Percentiles rank a stretch among this genome's conserved stretches.
phyloP scores from a whole-genome alignment of 2,113 vertebrate species.

The Mesocricetus auratus region DNA sequence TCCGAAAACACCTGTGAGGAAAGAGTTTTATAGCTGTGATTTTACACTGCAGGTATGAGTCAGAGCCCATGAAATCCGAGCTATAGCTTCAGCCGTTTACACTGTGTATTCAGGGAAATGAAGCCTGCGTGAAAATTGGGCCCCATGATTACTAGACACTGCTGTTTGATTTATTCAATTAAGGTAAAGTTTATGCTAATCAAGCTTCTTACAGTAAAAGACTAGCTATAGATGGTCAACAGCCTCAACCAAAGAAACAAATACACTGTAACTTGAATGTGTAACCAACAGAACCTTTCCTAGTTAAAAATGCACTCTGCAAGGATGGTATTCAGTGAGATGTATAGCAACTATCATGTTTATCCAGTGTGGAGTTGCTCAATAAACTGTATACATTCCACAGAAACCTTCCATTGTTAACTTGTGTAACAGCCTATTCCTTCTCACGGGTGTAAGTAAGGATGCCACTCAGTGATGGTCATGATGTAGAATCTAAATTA shows the following conservation, averaged over 20 bases:
- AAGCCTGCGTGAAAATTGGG: background rate
- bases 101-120: background rate
- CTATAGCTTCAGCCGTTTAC: background rate
- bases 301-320: conserved; percentile 33
- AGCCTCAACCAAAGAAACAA: background rate
- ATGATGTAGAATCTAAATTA: background rate
- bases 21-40: background rate
- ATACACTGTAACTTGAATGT: background rate
- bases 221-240: background rate
- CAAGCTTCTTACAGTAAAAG: background rate
- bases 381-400: background rate
- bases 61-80: background rate
- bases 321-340: conserved; percentile 13
- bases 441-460: background rate
- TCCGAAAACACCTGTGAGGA: background rate
- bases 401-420: background rate
- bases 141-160: background rate
- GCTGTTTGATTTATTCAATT: background rate
- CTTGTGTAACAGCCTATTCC: background rate
- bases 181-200: background rate
- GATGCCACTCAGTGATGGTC: too few relatives aligned
- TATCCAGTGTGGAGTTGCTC: background rate
- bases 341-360: background rate
- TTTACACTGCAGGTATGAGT: background rate
- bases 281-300: background rate